Evolutionary conservation across 1,140 invertebrate genomes (phyloP).

Genomic region (Aphidius gifuensis): DNA sequence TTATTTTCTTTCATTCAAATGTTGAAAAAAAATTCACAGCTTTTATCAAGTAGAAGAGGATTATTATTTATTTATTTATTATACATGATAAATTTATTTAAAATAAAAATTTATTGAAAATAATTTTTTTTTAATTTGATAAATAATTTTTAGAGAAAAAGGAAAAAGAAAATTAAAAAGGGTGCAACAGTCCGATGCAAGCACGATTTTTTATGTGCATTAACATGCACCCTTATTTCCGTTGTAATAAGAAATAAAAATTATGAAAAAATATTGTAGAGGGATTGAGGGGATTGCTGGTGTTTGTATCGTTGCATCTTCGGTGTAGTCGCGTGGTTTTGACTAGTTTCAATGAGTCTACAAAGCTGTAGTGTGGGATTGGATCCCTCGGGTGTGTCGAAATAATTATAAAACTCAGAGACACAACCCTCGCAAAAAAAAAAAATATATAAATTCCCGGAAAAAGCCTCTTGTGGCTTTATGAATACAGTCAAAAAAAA

Average conservation of each 20-base stretch:
- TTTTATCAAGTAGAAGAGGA: not conserved
- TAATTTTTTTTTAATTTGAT: not conserved
- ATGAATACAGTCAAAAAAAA: too few relatives aligned
- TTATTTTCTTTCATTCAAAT: not conserved
- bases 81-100: too few relatives aligned
- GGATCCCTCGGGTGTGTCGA: constrained; percentile 4
- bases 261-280: too few relatives aligned
- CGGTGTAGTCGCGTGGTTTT: constrained; percentile 28
- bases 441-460: too few relatives aligned
- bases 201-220: not conserved
- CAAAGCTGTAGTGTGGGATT: not conserved
- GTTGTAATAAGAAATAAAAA: constrained; percentile 2
- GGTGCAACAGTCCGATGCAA: not conserved
- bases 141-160: not conserved
- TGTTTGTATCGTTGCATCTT: constrained; percentile 21
- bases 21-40: not conserved
- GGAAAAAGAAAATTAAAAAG: not conserved
- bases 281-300: not conserved
- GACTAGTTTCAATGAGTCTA: constrained; percentile 25
- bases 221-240: constrained; percentile 9
- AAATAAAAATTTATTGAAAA: too few relatives aligned
- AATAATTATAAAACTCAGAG: constrained; percentile 1
- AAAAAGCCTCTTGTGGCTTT: too few relatives aligned
- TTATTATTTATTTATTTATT: too few relatives aligned
- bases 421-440: too few relatives aligned